These are phyloP conservation scores for Pantala flavescens DNA, from an alignment of 1,140 invertebrate genomes.

Conservation along the genomic window DNA sequence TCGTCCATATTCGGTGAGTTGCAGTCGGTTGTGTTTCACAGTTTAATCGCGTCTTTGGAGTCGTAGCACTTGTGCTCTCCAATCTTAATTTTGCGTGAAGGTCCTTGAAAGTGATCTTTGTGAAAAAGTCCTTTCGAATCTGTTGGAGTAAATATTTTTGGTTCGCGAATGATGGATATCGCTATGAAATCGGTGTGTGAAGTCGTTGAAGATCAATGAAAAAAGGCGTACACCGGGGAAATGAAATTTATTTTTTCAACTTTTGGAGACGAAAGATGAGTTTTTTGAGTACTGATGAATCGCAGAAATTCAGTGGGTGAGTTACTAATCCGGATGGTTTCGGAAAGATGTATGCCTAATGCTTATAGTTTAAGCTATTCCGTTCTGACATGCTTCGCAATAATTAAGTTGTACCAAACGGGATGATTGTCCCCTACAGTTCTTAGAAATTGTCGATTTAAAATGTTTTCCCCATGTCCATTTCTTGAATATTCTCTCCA, in stretches of 20 bases:
- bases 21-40: constrained; percentile 55
- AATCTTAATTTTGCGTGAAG: not conserved
- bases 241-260: not conserved
- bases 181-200: too few relatives aligned
- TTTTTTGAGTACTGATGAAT: not conserved
- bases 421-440: not conserved
- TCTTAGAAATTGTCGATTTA: too few relatives aligned
- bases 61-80: constrained; percentile 38
- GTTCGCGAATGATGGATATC: too few relatives aligned
- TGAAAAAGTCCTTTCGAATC: not conserved
- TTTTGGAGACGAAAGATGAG: not conserved
- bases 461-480: too few relatives aligned
- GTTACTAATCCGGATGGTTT: not conserved
- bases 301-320: not conserved
- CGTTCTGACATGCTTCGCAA: not conserved
- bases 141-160: too few relatives aligned
- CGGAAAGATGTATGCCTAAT: not conserved
- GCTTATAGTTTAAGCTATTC: not conserved
- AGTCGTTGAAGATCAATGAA: too few relatives aligned
- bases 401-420: not conserved
- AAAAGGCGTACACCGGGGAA: not conserved
- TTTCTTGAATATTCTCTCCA: too few relatives aligned
- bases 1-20: constrained; percentile 56
- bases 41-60: constrained; percentile 55
- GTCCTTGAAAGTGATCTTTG: not conserved